A percentile compares a stretch with the other conserved stretches of the same genome.
These are phyloP conservation scores for Micromys minutus DNA, from an alignment of 2,113 vertebrate species.

Conservation along the genomic window DNA sequence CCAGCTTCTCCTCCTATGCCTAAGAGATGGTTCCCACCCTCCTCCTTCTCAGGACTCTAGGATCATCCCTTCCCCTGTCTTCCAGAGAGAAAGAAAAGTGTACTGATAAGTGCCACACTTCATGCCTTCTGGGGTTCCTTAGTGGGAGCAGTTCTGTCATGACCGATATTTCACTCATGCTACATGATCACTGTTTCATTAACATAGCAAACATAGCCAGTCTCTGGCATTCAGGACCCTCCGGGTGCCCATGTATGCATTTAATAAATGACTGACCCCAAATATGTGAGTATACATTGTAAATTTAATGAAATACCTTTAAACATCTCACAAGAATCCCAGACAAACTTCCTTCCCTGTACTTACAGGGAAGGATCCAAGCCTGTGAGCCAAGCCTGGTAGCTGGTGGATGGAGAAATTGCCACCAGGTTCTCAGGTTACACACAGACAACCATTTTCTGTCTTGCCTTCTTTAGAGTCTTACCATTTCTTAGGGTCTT, in stretches of 20 bases:
- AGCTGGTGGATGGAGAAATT: background rate
- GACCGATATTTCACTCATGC: rapidly evolving
- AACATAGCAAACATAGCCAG: too few species aligned
- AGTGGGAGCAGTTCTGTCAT: background rate
- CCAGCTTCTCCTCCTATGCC: background rate
- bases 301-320: background rate
- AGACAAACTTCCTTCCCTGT: background rate
- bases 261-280: background rate
- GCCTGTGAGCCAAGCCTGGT: background rate
- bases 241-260: background rate
- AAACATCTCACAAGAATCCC: background rate
- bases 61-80: background rate
- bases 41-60: background rate
- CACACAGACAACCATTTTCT: background rate
- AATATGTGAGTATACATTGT: background rate
- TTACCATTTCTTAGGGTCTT: background rate
- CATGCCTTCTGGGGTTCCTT: background rate
- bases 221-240: background rate
- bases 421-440: background rate
- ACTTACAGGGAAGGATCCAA: background rate
- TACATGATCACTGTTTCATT: background rate
- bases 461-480: background rate
- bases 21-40: background rate
- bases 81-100: background rate
- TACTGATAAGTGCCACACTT: background rate